Percentiles rank a stretch among this genome's conserved stretches.
Evolutionary conservation across 1,140 invertebrate genomes (phyloP).

Genomic region (Pseudomyrmex sp.): DNA sequence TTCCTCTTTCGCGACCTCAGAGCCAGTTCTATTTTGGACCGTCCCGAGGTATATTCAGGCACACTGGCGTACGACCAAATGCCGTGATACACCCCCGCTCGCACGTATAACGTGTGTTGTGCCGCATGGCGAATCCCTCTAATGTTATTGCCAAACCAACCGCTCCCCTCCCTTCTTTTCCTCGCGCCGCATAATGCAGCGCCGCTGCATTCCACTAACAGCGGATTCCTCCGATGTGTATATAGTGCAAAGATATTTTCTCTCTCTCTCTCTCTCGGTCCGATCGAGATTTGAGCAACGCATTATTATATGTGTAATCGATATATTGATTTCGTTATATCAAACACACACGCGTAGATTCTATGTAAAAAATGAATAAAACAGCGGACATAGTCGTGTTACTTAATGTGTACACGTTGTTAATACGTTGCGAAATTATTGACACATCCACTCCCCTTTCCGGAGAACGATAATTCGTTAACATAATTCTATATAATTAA

Average conservation of each 20-base stretch:
- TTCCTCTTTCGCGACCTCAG: slow-evolving; percentile 72
- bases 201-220: slow-evolving; percentile 57
- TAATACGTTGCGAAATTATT: slow-evolving; percentile 25
- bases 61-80: slow-evolving; percentile 78
- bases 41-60: slow-evolving; percentile 72
- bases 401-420: not conserved
- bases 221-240: slow-evolving; percentile 10
- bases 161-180: slow-evolving; percentile 11
- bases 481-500: slow-evolving; percentile 25
- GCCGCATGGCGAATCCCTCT: slow-evolving; percentile 59
- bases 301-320: not conserved
- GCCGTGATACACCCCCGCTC: slow-evolving; percentile 67
- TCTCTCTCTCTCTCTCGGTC: not conserved
- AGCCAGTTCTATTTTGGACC: slow-evolving; percentile 75
- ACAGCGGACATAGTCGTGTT: not conserved
- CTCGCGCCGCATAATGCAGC: slow-evolving; percentile 38
- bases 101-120: slow-evolving; percentile 62
- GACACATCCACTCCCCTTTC: not conserved
- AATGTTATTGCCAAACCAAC: slow-evolving; percentile 68
- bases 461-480: slow-evolving; percentile 9
- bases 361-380: too few species aligned
- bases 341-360: too few species aligned
- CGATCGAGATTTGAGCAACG: slow-evolving; percentile 27
- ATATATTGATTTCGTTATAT: not conserved
- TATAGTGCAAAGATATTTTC: slow-evolving; percentile 8